Evolutionary conservation across 1,140 invertebrate species (phyloP), one percentile per base, ranked within the genome.

Genomic region (Lasaia peninsularis): DNA sequence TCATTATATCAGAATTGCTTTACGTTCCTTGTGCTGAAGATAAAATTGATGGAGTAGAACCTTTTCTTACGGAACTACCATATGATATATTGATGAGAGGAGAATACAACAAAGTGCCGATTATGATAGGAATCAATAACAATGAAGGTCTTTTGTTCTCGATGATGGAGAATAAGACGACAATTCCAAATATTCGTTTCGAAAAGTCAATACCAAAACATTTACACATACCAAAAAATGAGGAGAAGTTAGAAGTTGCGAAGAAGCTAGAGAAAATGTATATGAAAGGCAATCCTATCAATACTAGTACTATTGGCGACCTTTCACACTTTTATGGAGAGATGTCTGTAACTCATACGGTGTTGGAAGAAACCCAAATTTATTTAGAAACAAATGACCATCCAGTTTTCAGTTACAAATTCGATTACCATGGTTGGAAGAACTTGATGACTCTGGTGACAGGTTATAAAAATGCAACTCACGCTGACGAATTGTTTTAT

Each of bases 401-500:
- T 7, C 76, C 80, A 31, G 63, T 88, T 2, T 86, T 78, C 28
- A 79, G 66, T 44, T 86, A 86, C 21, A 48, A 71, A 1, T 83
- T 88, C 51, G 70, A 63, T 5, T 85, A 85, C 21, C 20, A 56
- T 20, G 78, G 80, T n/a, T 59, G 64, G 56, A 63, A 75, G 14
- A 88, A 88, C 28, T 32, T 80, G 0, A 21, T 56, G 0, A 84
- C 80, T 57, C 11, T 65, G 0, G 52, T 56, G 0, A 37, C 56
- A 0, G 61, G 66, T 1, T 16, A 60, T 5, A 33, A 55, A 2
- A 84, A 80, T 2, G 80, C 87, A 1, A 73, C 79, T 2, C 87
- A 89, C 37, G 83, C 74, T 32, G 87, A 89, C 12, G 86, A 88
- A 4, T 10, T 89, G 8, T 82, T 86, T 21, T 88, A 89, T 58